Conservation (phyloP, 2,113 vertebrate species). For the Aegotheles bennettii region DNA sequence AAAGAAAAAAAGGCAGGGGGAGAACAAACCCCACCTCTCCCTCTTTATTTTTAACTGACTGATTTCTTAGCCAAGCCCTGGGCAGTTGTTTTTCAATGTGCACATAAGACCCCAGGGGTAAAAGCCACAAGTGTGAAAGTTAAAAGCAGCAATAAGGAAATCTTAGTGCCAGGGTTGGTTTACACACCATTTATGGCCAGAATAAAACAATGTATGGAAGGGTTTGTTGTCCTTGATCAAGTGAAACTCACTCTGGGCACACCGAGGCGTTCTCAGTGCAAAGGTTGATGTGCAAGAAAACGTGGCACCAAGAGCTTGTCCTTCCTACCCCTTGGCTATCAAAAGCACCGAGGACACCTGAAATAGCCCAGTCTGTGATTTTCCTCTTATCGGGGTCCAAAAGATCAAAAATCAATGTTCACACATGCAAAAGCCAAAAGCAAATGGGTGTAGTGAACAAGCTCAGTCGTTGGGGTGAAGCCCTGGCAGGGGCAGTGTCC, state of each 20-base stretch:
- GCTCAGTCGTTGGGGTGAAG: background rate
- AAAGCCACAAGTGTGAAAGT: background rate
- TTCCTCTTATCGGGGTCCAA: background rate
- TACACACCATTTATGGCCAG: rapidly evolving
- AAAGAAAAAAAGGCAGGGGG: background rate
- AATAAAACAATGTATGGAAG: background rate
- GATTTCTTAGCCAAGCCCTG: background rate
- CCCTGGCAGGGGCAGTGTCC: background rate
- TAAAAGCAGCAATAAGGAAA: background rate
- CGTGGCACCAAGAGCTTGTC: background rate
- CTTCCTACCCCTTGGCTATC: background rate
- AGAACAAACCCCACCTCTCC: rapidly evolving
- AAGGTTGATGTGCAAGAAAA: background rate
- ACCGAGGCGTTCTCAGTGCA: rapidly evolving
- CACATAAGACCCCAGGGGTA: background rate
- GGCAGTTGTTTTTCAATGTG: rapidly evolving
- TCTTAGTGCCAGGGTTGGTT: background rate
- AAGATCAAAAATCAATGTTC: background rate
- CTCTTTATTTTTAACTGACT: rapidly evolving
- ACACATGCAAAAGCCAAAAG: background rate
- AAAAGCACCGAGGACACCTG: rapidly evolving
- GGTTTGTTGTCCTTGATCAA: background rate
- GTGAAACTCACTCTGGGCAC: background rate
- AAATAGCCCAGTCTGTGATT: rapidly evolving
- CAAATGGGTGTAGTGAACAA: rapidly evolving